These are phyloP conservation scores for Aromia moschata DNA, from an alignment of 2,888 invertebrate genomes.

Conservation along the genomic window DNA sequence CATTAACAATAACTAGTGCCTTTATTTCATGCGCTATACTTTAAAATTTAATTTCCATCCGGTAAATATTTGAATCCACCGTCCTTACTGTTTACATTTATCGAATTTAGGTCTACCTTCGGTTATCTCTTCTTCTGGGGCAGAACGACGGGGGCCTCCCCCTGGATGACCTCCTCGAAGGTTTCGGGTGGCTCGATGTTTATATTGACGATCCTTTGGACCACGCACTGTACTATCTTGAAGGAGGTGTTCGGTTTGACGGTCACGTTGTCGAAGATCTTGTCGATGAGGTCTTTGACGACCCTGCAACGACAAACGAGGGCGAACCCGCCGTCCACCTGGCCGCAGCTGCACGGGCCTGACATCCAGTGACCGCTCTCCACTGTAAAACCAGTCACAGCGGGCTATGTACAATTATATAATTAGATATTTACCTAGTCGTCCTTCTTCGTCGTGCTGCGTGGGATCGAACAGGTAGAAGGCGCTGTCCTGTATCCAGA, in stretches of 20 bases:
- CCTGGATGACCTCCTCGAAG: slow-evolving; percentile 38
- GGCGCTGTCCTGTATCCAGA: slow-evolving; percentile 50
- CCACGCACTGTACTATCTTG: slow-evolving; percentile 43
- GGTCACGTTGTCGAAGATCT: slow-evolving; percentile 46
- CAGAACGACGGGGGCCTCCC: slow-evolving; percentile 11
- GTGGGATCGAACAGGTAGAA: slow-evolving; percentile 55
- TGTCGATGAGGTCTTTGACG: slow-evolving; percentile 45
- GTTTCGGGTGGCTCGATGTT: slow-evolving; percentile 48
- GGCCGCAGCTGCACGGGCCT: slow-evolving; percentile 31
- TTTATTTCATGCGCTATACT: too few species aligned
- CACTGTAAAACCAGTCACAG: too few species aligned
- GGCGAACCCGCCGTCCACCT: slow-evolving; percentile 40
- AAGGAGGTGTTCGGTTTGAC: slow-evolving; percentile 31
- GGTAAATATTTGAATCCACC: too few species aligned
- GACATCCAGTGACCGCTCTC: slow-evolving; percentile 2
- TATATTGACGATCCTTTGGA: slow-evolving; percentile 49
- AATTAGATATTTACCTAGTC: slow-evolving; percentile 46
- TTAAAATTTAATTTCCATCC: too few species aligned
- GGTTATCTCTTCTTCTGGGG: slow-evolving; percentile 15
- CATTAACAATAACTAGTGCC: too few species aligned
- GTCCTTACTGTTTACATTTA: too few species aligned
- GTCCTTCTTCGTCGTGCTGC: slow-evolving; percentile 53
- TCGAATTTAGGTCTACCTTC: slow-evolving; percentile 3
- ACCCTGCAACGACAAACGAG: slow-evolving; percentile 49
- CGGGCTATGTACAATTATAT: too few species aligned